Base-by-base conservation (phyloP, 2,113 vertebrate genomes). In the Scophthalmus maximus region DNA sequence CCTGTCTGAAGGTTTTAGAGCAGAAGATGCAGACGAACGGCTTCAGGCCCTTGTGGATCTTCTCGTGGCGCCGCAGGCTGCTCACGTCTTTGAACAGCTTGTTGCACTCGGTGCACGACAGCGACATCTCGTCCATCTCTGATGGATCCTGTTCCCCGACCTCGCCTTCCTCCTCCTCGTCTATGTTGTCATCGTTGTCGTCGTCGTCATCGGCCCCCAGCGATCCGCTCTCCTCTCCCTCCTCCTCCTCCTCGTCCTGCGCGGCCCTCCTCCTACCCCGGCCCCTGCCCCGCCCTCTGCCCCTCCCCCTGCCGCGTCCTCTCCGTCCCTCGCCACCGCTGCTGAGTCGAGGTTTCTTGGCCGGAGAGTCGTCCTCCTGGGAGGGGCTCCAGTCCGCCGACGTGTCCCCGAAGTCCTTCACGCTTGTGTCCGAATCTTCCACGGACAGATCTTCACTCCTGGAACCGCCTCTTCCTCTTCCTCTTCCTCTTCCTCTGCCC, bases 31-130 rank as follows among this genome's bases (percentile, higher is more conserved):
- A 99, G 82, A 95, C 92, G 0, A 98, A 99, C 0, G 98, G 98
- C 53, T 99, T 99, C 73, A 99, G 94, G 1, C 98, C 98, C 71
- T 96, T 96, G 91, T 99, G 98, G 88, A 99, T 99, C 52, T 97
- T 94, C 95, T 97, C 96, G 86, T 99, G 98, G 3, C 98, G 92
- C 3, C 96, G 94, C 69, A 99, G 93, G 83, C 98, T 99, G 85
- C 97, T 98, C 12, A 94, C 93, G 79, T 99, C 98, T 0, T 98
- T 98, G 38, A 99, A 99, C 18, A 94, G 79, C 40, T 97, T 96
- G 55, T 96, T 96, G 34, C 98, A 99, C 0, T 94, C 95, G 77
- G 93, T 95, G 86, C 98, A 99, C 14, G 88, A 93, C 80, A 94
- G 94, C 58, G 92, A 84, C 52, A 65, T 8, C 36, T 87, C 88